These are phyloP conservation scores for Dysdera silvatica DNA, from an alignment of 1,140 invertebrate species.

Conservation along the genomic window DNA sequence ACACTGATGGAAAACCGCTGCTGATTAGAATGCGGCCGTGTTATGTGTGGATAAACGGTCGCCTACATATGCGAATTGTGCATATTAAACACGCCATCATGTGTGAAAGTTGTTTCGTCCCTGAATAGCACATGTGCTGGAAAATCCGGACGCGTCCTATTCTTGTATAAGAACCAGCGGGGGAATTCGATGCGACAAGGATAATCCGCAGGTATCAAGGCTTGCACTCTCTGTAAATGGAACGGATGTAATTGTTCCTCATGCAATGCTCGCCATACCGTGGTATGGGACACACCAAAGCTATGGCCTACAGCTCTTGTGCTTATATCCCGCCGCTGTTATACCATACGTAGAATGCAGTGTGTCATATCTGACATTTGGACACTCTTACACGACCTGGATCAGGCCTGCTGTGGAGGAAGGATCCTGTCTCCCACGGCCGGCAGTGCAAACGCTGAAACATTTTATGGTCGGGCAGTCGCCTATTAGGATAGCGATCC, in stretches of 20 bases:
- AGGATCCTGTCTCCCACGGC: background rate
- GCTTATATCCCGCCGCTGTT: background rate
- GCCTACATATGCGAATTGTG: too few species aligned
- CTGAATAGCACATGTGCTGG: too few species aligned
- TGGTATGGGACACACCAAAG: background rate
- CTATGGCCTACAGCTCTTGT: background rate
- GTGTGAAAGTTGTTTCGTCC: too few species aligned
- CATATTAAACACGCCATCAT: too few species aligned
- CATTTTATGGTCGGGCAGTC: background rate
- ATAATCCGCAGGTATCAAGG: background rate
- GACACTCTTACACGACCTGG: background rate
- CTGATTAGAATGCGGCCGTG: too few species aligned
- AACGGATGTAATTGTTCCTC: background rate
- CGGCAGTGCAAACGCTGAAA: background rate
- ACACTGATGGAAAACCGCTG: too few species aligned
- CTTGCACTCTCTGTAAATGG: background rate
- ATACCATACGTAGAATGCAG: background rate
- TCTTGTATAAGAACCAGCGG: background rate
- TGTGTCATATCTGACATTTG: background rate
- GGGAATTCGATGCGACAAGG: background rate
- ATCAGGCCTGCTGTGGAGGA: background rate
- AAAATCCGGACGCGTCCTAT: background rate
- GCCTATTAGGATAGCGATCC: background rate
- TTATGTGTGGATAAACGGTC: too few species aligned
- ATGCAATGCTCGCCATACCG: background rate